Base-by-base conservation (phyloP, 2,113 vertebrate species). In the Brachionichthys hirsutus region DNA sequence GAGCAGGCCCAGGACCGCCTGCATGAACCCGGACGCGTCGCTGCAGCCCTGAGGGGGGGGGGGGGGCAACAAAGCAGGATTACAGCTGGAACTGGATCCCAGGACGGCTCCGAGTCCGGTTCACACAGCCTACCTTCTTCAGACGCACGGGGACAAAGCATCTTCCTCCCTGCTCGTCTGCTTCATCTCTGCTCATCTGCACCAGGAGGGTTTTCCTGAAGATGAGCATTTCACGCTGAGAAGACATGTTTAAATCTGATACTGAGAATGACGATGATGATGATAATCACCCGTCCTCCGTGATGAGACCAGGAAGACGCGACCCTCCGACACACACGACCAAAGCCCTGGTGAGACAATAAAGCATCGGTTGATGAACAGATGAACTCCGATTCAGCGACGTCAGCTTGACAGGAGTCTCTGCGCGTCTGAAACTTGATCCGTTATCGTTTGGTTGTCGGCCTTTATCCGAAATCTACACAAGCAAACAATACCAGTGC, bases 311-410 rank as follows among this genome's bases (percentile, higher is more conserved):
- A 7, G 84, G 68, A 13, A 79, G 22, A 18, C 85, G 73, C 34
- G 75, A 75, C n/a, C 94, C 90, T 68, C 95, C 94, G 64, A 96
- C 61, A 64, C 89, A 90, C 70, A 98, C 59, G 36, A 93, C 90
- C 43, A 98, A 80, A 48, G 94, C 63, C 74, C 97, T 98, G 78
- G 8, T 91, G 78, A 11, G 75, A 50, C n/a, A 12, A 52, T 41
- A 20, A 38, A 1, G 9, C 3, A 2, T 38, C 1, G 3, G 11
- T 20, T 54, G 1, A 13, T 3, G 24, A 30, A 30, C 24, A 8
- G 24, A 8, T 30, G 24, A n/a, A n/a, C n/a, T n/a, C n/a, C n/a
- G n/a, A n/a, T n/a, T n/a, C n/a, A n/a, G n/a, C n/a, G n/a, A 30
- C 5, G 24, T 30, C 24, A 2, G 24, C 24, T 6, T 30, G 24